A percentile compares a stretch with the other conserved stretches of the same genome.
phyloP scores from a whole-genome alignment of 1,140 invertebrate species.

The Trissolcus basalis region DNA sequence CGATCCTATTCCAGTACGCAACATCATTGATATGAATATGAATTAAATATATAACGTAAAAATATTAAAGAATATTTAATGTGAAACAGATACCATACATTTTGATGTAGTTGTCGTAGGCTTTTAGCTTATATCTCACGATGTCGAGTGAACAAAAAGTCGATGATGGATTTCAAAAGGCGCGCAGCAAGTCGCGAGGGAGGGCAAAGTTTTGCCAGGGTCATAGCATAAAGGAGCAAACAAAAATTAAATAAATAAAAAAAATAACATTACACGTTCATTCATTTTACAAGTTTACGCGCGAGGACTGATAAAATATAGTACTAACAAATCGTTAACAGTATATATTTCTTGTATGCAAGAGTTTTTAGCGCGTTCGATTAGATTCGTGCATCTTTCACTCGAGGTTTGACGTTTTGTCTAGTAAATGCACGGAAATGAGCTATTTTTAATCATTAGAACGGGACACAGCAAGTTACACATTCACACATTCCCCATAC shows the following conservation, averaged over 20 bases:
- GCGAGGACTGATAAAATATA: conserved; percentile 36
- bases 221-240: conserved; percentile 1
- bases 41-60: conserved; percentile 56
- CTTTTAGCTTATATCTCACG: conserved; percentile 59
- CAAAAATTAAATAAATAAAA: conserved; percentile 7
- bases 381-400: conserved; percentile 49
- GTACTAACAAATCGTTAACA: conserved; percentile 35
- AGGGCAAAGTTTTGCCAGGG: too few relatives aligned
- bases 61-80: conserved; percentile 59
- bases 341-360: conserved; percentile 52
- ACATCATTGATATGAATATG: conserved; percentile 55
- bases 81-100: conserved; percentile 58
- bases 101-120: conserved; percentile 61
- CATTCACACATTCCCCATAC: background rate
- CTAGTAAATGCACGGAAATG: conserved; percentile 34
- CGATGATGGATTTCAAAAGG: conserved; percentile 11
- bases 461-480: conserved; percentile 4
- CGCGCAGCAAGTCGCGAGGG: background rate
- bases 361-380: conserved; percentile 50
- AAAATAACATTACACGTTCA: conserved; percentile 13
- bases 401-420: conserved; percentile 38
- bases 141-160: conserved; percentile 45
- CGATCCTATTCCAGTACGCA: conserved; percentile 59
- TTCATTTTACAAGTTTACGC: conserved; percentile 33
- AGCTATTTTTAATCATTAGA: conserved; percentile 40